A percentile compares a stretch with the other conserved stretches of the same genome.
Conservation (phyloP, 2,113 vertebrate species). For the Tenrec ecaudatus region DNA sequence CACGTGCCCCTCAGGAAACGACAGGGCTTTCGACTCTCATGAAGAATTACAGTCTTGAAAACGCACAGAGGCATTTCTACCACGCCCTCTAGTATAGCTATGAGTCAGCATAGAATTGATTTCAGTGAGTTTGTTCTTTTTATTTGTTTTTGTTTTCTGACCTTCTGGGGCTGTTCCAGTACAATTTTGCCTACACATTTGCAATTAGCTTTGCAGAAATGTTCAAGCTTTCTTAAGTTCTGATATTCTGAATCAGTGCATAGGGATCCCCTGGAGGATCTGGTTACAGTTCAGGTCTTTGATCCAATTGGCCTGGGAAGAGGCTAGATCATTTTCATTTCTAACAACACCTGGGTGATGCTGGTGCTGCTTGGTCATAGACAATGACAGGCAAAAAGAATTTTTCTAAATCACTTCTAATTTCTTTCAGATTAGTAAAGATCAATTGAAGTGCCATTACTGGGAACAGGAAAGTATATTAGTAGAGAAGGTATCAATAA, state of each 20-base stretch:
- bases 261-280: not conserved
- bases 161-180: not conserved
- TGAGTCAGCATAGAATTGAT: too few relatives aligned
- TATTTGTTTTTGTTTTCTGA: too few relatives aligned
- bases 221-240: not conserved
- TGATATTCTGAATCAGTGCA: not conserved
- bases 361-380: not conserved
- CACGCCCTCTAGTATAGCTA: too few relatives aligned
- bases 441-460: not conserved
- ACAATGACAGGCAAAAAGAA: not conserved
- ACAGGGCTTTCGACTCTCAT: too few relatives aligned
- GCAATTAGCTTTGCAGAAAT: not conserved
- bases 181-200: not conserved
- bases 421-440: not conserved
- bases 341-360: not conserved
- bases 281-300: not conserved
- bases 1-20: too few relatives aligned
- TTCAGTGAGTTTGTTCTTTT: too few relatives aligned
- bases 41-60: too few relatives aligned
- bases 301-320: not conserved
- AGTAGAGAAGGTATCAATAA: not conserved
- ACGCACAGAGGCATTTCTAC: too few relatives aligned
- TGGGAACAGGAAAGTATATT: not conserved
- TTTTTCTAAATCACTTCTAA: not conserved
- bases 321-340: not conserved